Base-by-base conservation (phyloP, 1,140 invertebrate genomes). In the Cataglyphis hispanica region DNA sequence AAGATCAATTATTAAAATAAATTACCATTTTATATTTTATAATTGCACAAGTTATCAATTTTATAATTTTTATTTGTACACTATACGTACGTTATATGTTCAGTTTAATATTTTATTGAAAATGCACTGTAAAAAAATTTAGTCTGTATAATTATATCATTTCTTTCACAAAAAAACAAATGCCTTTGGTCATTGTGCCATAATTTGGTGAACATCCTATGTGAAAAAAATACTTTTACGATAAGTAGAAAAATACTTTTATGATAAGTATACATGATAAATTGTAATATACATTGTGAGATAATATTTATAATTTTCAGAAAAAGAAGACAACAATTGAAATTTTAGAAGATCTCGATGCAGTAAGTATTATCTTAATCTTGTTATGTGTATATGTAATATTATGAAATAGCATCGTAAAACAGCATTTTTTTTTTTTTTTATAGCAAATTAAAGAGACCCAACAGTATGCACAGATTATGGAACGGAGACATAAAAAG, bases 271-370 rank as follows among this genome's bases (percentile, higher is more conserved):
- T 56, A 50, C 1, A 61, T 60, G 22, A 40, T 13, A 31, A 43
- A 40, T 61, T 22, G 22, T 34, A 13, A 85, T 27, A 69, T 19
- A 0, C 22, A 43, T 50, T 40, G 7, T 74, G 4, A 81, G 19
- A 7, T 43, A 64, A 74, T 46, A 58, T 74, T 50, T 58, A 37
- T 70, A 22, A 11, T 61, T 97, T 97, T 37, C 95, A 98, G 98
- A 97, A 97, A 95, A 98, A 98, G 95, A 97, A 97, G 95, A 97
- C 97, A 22, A 97, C 97, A 27, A 96, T 96, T 74, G 97, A 97
- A 91, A 94, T 98, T 85, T 94, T 99, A 58, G 98, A 98, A 91
- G 95, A 96, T 63, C 95, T 98, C 86, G 97, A 98, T 93, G 95
- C 94, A 93, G 96, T 96, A 94, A 93, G 87, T 77, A 74, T 66